Base-by-base conservation (phyloP, 2,888 invertebrate genomes). In the Cyclophora punctaria region DNA sequence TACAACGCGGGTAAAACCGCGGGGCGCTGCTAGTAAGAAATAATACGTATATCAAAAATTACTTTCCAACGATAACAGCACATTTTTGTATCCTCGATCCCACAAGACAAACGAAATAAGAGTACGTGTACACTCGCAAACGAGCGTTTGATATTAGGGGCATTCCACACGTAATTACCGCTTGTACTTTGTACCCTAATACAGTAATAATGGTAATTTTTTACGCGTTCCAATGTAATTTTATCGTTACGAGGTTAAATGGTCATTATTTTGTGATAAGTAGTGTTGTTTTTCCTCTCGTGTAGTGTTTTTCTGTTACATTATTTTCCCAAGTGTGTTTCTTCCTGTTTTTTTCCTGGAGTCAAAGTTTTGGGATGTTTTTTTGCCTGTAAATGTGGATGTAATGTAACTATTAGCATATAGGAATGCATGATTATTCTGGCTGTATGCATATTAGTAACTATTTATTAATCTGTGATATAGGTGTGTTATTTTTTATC, bases 161-260 rank as follows among this genome's bases (percentile, higher is more conserved):
- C 50, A 45, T 42, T 48, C 44, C 42, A 41, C 47, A 35, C 46
- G 58, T 60, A 60, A 63, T 60, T 59, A 58, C 55, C 49, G 40
- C 52, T 49, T 48, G 46, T 53, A 52, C 50, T 47, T 44, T 44
- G 48, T 44, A 44, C 52, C 57, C 50, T 59, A 57, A 59, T 60
- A 53, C 52, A 48, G 49, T 57, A 51, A 59, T 61, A 57, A 61
- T 58, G 57, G 56, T 54, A 55, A 55, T 61, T 60, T 48, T 61
- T 59, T 57, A 57, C 58, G 56, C 59, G 49, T 57, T 49, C 20
- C 46, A 37, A 35, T 50, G 53, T 52, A 41, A 57, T 57, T 50
- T 49, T 48, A 7, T 41, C 45, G 48, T 33, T 7, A 5, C 40
- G 45, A 46, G 56, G 55, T 56, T 57, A 46, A 60, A 50, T 43